phyloP scores from a whole-genome alignment of 2,888 invertebrate genomes.

The Eristalis tenax region DNA sequence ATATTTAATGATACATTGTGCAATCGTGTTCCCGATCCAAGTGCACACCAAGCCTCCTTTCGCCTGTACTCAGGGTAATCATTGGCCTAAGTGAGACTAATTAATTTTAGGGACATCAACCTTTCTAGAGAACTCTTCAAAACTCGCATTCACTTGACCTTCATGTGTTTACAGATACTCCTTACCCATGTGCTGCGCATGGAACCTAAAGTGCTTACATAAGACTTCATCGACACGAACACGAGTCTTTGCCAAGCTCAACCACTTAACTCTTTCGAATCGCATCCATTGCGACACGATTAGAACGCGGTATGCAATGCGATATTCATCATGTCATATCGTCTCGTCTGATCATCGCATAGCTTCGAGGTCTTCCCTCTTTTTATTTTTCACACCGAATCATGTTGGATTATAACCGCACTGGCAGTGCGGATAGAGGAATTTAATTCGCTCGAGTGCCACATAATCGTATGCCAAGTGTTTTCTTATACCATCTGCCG shows the following conservation, averaged over 20 bases:
- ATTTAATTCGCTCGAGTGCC: neutral
- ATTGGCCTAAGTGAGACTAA: neutral
- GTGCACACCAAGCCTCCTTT: neutral
- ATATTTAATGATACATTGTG: neutral
- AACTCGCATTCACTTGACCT: conserved; percentile 10
- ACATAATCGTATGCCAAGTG: conserved; percentile 7
- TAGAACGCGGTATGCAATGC: conserved; percentile 7
- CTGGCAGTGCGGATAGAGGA: neutral
- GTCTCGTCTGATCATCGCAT: neutral
- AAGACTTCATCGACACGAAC: conserved; percentile 5
- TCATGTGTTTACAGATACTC: conserved; percentile 18
- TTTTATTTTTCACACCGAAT: neutral
- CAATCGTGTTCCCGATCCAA: neutral
- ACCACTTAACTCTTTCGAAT: conserved; percentile 19
- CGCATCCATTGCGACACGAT: neutral
- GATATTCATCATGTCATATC: conserved; percentile 16
- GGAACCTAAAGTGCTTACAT: conserved; percentile 15
- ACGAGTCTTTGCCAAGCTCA: conserved; percentile 2
- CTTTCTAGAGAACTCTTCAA: neutral
- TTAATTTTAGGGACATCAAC: neutral
- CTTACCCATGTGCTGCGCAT: conserved; percentile 5
- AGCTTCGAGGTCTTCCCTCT: neutral
- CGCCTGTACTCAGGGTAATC: neutral
- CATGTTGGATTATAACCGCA: neutral
- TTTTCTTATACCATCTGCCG: conserved; percentile 18